Evolutionary conservation across 2,113 vertebrate genomes (phyloP).

Genomic region (Atractosteus spatula): DNA sequence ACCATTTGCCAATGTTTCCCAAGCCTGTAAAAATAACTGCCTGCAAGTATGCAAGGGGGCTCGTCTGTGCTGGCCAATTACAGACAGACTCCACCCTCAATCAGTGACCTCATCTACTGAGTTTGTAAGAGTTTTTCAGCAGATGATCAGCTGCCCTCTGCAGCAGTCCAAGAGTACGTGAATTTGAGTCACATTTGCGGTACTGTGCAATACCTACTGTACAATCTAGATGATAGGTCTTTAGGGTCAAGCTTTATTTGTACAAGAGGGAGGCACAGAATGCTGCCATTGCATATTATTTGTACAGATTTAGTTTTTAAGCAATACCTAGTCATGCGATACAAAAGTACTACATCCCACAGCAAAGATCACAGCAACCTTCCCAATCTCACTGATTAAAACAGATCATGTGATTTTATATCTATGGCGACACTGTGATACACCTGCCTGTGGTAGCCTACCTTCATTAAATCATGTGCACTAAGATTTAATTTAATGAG

Average conservation of each 20-base stretch:
- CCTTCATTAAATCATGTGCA: too few species aligned
- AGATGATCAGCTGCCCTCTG: background rate
- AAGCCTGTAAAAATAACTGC: constrained; percentile 5
- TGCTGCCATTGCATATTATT: background rate
- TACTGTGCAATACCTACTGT: background rate
- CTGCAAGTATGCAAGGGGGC: constrained; percentile 9
- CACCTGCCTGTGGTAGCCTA: too few species aligned
- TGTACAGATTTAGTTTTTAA: background rate
- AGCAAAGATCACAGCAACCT: constrained; percentile 51
- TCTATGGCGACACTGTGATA: too few species aligned
- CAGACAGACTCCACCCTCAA: background rate
- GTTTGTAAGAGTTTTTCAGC: background rate
- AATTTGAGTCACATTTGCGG: too few species aligned
- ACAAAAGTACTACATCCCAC: too few species aligned
- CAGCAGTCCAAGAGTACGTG: background rate
- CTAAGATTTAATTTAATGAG: too few species aligned
- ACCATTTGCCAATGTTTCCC: background rate
- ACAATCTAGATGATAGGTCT: background rate
- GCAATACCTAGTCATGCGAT: constrained; percentile 1
- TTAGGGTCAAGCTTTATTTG: background rate
- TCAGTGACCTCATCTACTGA: background rate
- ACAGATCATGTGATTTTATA: too few species aligned
- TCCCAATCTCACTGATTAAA: constrained; percentile 14
- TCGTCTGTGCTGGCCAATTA: constrained; percentile 23
- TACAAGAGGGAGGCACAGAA: background rate